A percentile compares a stretch with the other conserved stretches of the same genome.
These are phyloP conservation scores for Glyptemys insculpta DNA, from an alignment of 2,797 vertebrate genomes.

Conservation along the genomic window DNA sequence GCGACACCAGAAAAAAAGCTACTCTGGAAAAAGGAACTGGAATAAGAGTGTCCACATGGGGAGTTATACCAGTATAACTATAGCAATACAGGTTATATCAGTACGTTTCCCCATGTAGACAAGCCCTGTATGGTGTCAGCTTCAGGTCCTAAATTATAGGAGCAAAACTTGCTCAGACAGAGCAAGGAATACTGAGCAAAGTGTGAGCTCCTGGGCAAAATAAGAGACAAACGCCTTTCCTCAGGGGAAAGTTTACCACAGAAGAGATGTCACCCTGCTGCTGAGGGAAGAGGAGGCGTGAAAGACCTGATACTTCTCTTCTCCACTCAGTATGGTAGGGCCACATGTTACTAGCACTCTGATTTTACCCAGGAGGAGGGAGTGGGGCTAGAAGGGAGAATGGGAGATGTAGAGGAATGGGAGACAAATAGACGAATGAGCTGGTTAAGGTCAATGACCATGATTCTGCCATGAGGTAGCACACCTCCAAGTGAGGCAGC, in stretches of 20 bases:
- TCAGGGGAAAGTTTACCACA: not conserved
- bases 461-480: not conserved
- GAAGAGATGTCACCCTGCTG: not conserved
- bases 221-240: not conserved
- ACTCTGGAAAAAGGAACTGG: not conserved
- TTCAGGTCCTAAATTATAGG: not conserved
- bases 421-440: not conserved
- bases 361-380: rapidly evolving
- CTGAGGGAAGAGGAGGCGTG: not conserved
- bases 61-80: not conserved
- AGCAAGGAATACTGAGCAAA: not conserved
- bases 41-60: not conserved
- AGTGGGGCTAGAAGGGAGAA: not conserved
- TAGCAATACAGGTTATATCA: not conserved
- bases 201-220: rapidly evolving
- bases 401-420: not conserved
- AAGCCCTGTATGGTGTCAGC: not conserved
- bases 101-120: not conserved
- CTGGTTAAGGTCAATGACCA: not conserved
- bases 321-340: not conserved
- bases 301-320: not conserved
- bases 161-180: rapidly evolving
- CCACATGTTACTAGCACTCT: not conserved
- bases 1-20: not conserved
- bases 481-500: not conserved